Evolutionary conservation across 2,797 vertebrate genomes (phyloP).

Genomic region (Sebastes reedi): DNA sequence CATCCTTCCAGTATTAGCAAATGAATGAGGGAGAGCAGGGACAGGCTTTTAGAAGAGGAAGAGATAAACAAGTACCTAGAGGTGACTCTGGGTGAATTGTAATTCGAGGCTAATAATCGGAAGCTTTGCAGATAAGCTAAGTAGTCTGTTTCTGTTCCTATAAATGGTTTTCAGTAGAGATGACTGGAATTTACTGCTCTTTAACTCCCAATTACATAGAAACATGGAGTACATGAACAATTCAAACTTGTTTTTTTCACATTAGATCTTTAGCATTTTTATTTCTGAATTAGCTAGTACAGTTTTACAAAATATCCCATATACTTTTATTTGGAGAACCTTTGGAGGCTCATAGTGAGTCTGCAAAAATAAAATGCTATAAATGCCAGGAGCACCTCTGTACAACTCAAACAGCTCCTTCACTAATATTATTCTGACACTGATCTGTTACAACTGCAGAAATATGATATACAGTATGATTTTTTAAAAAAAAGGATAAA

Average conservation of each 20-base stretch:
- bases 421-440: not conserved
- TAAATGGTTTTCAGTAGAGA: conserved; percentile 15
- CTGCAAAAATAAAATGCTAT: not conserved
- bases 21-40: conserved; percentile 3
- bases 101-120: conserved; percentile 33
- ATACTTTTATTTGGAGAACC: not conserved
- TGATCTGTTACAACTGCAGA: not conserved
- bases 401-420: not conserved
- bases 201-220: not conserved
- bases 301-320: not conserved
- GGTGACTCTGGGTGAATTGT: conserved; percentile 27
- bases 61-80: conserved; percentile 44
- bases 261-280: not conserved
- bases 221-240: not conserved
- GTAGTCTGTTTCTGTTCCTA: conserved; percentile 29
- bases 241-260: not conserved
- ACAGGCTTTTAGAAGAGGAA: conserved; percentile 39
- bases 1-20: conserved; percentile 23
- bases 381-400: not conserved
- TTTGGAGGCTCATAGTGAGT: not conserved
- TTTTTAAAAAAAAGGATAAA: not conserved
- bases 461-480: not conserved
- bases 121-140: conserved; percentile 44
- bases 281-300: not conserved
- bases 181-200: not conserved